phyloP scores from a whole-genome alignment of 2,113 vertebrate genomes.

The Numenius arquata region DNA sequence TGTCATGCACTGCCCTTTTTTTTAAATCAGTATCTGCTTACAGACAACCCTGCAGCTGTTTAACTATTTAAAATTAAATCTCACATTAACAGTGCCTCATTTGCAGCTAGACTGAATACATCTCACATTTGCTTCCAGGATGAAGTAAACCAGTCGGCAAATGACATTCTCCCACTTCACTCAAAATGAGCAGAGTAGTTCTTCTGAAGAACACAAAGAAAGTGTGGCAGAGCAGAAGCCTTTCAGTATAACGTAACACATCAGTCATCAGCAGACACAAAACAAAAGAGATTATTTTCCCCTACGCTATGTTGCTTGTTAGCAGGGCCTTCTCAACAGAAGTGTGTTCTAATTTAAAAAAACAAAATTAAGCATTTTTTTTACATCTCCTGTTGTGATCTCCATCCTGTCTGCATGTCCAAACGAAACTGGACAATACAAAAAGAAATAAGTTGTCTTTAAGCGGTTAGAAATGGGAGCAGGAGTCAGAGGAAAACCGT shows the following conservation, averaged over 20 bases:
- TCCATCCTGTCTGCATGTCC: rapidly evolving
- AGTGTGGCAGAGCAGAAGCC: neutral
- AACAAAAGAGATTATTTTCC: neutral
- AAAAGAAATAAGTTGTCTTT: rapidly evolving
- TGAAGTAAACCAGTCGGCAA: neutral
- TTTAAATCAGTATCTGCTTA: neutral
- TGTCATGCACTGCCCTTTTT: neutral
- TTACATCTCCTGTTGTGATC: neutral
- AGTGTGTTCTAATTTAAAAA: neutral
- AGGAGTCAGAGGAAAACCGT: neutral
- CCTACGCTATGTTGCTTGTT: neutral
- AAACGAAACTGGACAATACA: neutral
- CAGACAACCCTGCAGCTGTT: neutral
- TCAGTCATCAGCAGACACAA: neutral
- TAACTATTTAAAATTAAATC: neutral
- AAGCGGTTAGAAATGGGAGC: neutral
- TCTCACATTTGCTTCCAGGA: neutral
- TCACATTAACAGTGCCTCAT: neutral
- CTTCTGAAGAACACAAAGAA: neutral
- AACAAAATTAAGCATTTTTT: neutral
- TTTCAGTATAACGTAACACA: neutral
- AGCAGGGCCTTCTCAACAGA: neutral
- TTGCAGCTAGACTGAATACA: neutral
- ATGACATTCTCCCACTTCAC: neutral
- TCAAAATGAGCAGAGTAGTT: neutral